Percentiles rank a stretch among this genome's conserved stretches.
Conservation (phyloP, 92 coral and sea anemone genomes). For the Umimayanthus chanpuru region DNA sequence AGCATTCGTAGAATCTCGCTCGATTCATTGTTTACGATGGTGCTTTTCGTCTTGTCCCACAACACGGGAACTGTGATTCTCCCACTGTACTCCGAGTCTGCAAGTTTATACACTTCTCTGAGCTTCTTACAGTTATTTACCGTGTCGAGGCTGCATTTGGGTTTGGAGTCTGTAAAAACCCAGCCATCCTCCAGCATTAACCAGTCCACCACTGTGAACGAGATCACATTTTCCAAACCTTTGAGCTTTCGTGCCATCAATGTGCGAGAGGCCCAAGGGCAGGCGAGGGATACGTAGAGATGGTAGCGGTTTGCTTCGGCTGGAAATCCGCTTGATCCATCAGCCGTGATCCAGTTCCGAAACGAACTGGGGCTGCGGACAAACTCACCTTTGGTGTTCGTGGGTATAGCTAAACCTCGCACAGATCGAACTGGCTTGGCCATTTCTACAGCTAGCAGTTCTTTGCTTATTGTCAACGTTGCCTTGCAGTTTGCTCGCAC, state of each 20-base stretch:
- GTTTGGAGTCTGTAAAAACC: constrained; percentile 81
- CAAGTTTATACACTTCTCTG: constrained; percentile 72
- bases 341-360: constrained; percentile 78
- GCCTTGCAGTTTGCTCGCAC: no score
- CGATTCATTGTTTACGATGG: constrained; percentile 88
- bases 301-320: constrained; percentile 90
- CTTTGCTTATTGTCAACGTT: no score
- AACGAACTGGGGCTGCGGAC: constrained; percentile 58
- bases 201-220: constrained; percentile 77
- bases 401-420: constrained; percentile 5
- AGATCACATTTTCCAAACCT: constrained; percentile 78
- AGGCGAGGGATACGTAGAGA: constrained; percentile 77
- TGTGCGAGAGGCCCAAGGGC: constrained; percentile 94
- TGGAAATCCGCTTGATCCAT: constrained; percentile 82
- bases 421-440: constrained; percentile 33
- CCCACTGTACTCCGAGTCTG: constrained; percentile 70
- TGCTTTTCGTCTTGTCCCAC: constrained; percentile 80
- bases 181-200: constrained; percentile 65
- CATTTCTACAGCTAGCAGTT: neutral
- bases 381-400: constrained; percentile 66
- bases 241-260: constrained; percentile 75
- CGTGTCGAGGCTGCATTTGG: constrained; percentile 75
- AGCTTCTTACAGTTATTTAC: constrained; percentile 75
- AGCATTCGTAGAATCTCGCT: constrained; percentile 92
- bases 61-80: constrained; percentile 75